A percentile compares a stretch with the other conserved stretches of the same genome.
These are phyloP conservation scores for Trachythela sp. DNA, from an alignment of 64 coral and sea anemone genomes.

Conservation along the genomic window DNA sequence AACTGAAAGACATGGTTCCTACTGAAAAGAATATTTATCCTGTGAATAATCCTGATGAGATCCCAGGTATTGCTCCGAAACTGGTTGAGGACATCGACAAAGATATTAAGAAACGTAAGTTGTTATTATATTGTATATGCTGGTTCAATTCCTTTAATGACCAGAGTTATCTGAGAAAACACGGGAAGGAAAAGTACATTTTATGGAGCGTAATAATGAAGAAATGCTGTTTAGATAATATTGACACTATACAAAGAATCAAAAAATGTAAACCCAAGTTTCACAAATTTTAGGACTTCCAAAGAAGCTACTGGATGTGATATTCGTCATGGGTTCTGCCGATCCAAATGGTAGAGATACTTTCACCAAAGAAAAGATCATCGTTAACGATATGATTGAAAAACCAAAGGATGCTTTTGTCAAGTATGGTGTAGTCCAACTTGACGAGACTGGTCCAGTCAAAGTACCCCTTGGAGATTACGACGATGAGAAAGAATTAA, in stretches of 20 bases:
- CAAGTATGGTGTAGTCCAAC: not conserved
- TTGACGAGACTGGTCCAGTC: not conserved
- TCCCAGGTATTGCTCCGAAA: not conserved
- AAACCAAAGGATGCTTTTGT: not conserved
- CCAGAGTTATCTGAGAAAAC: too few relatives aligned
- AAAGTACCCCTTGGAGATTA: conserved; percentile 7
- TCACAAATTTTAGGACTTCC: not conserved
- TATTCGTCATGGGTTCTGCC: conserved; percentile 10
- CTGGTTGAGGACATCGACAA: not conserved
- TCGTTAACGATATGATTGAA: not conserved
- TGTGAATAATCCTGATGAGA: not conserved
- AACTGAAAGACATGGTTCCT: conserved; percentile 44
- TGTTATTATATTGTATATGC: not conserved
- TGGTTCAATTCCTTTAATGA: not conserved
- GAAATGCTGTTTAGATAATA: too few relatives aligned
- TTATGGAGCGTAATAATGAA: too few relatives aligned
- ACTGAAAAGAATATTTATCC: conserved; percentile 6
- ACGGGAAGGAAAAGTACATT: too few relatives aligned
- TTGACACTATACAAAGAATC: too few relatives aligned
- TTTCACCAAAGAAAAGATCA: not conserved
- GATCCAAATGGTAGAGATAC: not conserved
- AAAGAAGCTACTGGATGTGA: not conserved
- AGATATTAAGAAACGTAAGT: conserved; percentile 25
- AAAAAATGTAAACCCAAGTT: not conserved
- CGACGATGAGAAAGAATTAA: not conserved